Base-by-base conservation (phyloP, 2,888 invertebrate species). In the Agrilus biguttatus region DNA sequence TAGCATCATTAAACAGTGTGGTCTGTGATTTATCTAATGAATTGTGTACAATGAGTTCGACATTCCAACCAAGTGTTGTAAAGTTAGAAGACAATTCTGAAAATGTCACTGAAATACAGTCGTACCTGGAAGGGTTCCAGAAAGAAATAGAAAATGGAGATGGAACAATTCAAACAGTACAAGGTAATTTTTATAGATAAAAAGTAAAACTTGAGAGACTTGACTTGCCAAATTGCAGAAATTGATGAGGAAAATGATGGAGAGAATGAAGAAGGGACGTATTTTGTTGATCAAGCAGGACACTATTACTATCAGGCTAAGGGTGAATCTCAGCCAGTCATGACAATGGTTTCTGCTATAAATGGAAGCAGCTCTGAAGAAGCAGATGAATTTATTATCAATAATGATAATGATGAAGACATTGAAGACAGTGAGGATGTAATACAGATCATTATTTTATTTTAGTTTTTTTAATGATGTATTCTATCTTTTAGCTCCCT, bases 271-370 rank as follows among this genome's bases (percentile, higher is more conserved):
- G 75, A 73, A 50, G 80, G 83, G 7, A 82, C 84, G 2, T 86
- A 84, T 58, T 88, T 83, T 61, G 80, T 88, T 19, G 87, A 88
- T 57, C 80, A 84, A 61, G 73, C 83, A 32, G 86, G 87, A 1
- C 80, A 83, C 51, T 88, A 87, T 61, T 89, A 88, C 58, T 85
- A 82, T 57, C 86, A 87, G 63, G 76, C 80, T 2, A 74, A 75
- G 33, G 75, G 77, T 4, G 77, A 77, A 36, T 70, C 70, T 12
- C 75, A 80, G 47, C 76, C 73, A 44, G 72, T 80, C 37, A 74
- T 81, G 61, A 74, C 80, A 1, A 68, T 80, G 48, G 72, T 77
- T 38, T 71, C 76, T 43, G 67, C 69, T 45, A 59, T 70, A 5
- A 66, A 61, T 47, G 67, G 66, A 32, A 53, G 50, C 28, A 53